A percentile compares a stretch with the other conserved stretches of the same genome.
phyloP scores from a whole-genome alignment of 2,797 vertebrate genomes.

The Cryptoprocta ferox region DNA sequence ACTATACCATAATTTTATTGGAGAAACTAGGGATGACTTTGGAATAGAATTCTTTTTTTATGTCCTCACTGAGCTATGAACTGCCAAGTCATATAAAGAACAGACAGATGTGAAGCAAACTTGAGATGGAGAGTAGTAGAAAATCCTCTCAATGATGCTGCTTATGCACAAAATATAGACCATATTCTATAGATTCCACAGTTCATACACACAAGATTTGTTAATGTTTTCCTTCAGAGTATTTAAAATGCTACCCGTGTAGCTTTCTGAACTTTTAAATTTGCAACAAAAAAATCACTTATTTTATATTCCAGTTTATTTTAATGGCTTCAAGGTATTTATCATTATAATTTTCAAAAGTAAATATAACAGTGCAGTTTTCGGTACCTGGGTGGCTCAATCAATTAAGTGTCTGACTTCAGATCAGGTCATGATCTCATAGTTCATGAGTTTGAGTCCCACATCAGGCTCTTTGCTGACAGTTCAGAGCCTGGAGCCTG shows the following conservation, averaged over 20 bases:
- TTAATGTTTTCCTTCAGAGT: not conserved
- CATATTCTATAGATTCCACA: not conserved
- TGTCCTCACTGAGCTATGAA: not conserved
- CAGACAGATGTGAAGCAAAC: not conserved
- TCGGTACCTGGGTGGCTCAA: no score
- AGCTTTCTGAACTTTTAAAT: not conserved
- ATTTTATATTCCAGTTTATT: not conserved
- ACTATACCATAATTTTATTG: not conserved
- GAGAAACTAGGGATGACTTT: not conserved
- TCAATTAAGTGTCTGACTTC: no score
- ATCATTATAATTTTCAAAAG: not conserved
- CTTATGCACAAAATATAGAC: not conserved
- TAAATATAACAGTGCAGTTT: not conserved
- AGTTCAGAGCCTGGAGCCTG: no score
- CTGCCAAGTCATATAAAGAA: not conserved
- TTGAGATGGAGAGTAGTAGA: not conserved
- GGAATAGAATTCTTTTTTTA: not conserved
- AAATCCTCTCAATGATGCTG: not conserved
- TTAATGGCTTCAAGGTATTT: not conserved
- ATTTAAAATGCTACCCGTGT: not conserved
- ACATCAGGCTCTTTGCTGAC: no score
- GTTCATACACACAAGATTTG: not conserved
- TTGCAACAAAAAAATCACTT: not conserved
- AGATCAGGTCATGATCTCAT: no score
- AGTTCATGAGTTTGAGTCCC: accelerated